Conservation (phyloP, 2,113 vertebrate genomes). For the Irena cyanogastra region DNA sequence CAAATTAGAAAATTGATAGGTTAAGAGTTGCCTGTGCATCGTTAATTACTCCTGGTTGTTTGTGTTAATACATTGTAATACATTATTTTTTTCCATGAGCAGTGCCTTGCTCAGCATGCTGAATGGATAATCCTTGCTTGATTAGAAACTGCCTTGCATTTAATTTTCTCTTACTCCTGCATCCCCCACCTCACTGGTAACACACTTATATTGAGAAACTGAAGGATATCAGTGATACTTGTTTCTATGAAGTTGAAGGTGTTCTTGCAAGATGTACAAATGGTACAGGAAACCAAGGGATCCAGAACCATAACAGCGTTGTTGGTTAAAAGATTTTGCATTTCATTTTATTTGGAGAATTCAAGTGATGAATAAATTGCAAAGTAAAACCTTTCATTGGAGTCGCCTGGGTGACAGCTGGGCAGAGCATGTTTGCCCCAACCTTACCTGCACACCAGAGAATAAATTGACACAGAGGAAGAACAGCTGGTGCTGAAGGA, state of each 20-base stretch:
- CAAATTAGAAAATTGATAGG: background rate
- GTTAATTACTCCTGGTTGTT: background rate
- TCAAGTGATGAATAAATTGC: background rate
- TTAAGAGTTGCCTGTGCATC: background rate
- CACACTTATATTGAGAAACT: background rate
- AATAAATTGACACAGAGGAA: background rate
- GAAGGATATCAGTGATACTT: background rate
- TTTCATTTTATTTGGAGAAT: background rate
- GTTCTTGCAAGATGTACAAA: background rate
- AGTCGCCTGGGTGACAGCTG: background rate
- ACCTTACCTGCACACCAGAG: background rate
- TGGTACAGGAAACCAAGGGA: background rate
- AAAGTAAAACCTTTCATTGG: background rate
- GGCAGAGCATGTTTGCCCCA: background rate
- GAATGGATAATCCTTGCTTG: background rate
- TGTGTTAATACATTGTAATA: background rate
- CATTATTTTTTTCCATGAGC: rapidly evolving
- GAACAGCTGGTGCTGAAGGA: background rate
- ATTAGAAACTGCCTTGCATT: background rate
- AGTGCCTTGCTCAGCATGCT: rapidly evolving
- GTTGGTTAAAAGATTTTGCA: background rate
- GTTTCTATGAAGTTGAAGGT: background rate
- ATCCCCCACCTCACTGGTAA: background rate
- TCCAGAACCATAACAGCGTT: background rate
- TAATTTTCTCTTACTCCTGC: background rate